Base-by-base conservation (phyloP, 2,888 invertebrate species). In the Malthinus flaveolus region DNA sequence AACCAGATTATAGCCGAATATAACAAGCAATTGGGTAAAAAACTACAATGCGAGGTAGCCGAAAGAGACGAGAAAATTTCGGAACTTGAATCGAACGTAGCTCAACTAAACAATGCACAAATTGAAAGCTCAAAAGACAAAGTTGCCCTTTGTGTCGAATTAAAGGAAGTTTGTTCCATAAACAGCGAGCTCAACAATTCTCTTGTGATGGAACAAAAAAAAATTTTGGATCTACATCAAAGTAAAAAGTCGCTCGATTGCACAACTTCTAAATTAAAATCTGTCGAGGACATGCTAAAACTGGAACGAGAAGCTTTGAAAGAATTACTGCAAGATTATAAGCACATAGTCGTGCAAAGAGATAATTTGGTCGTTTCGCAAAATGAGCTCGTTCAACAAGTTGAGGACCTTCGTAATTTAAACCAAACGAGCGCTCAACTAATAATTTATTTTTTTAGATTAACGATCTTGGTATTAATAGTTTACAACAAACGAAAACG, bases 21-120 rank as follows among this genome's bases (percentile, higher is more conserved):
- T 68, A 79, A 76, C 59, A 75, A 75, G 62, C 68, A 75, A 63
- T 36, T 77, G 23, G 75, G 75, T 7, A 73, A 75, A 48, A 73
- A 74, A 59, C 60, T 77, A 7, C 74, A 76, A 65, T 53, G 59
- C 10, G 76, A 75, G 64, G 69, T 77, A 1, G 62, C 68, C 15
- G 72, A 73, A 58, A 71, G 69, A 50, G 75, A 78, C 36, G 66
- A 64, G 12, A 67, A 69, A 34, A 78, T 78, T 23, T 51, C 56
- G 4, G 67, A 75, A 45, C 62, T 78, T n/a, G 68, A 72, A 61
- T 62, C 51, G 6, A 75, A 67, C 56, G 63, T 78, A 8, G 71
- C 75, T 47, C 67, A 73, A 62, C 57, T 78, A 37, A 75, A 73
- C 54, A 69, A 70, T 12, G 59, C 73, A 3, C 76, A 77, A 54